phyloP scores from a whole-genome alignment of 2,888 invertebrate species.

The Agriopis aurantiaria region DNA sequence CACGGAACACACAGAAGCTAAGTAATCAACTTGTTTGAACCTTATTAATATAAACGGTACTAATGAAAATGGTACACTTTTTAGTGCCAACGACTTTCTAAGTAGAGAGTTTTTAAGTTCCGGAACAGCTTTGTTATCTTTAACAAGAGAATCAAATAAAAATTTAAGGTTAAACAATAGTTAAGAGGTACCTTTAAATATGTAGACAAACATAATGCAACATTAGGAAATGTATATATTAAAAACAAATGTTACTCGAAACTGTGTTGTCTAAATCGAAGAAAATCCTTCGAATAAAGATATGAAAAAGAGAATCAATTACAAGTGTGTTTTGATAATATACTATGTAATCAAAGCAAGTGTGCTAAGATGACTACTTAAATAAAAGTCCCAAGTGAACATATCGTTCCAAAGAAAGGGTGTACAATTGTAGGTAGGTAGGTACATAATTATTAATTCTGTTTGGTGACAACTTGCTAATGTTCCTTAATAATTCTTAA shows the following conservation, averaged over 20 bases:
- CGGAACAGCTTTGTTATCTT: slow-evolving; percentile 48
- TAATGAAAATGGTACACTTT: slow-evolving; percentile 49
- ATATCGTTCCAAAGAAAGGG: not conserved
- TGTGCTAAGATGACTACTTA: not conserved
- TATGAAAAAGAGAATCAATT: too few species aligned
- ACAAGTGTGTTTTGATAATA: too few species aligned
- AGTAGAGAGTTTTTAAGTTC: slow-evolving; percentile 33
- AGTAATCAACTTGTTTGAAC: slow-evolving; percentile 54
- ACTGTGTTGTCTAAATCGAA: too few species aligned
- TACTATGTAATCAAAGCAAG: not conserved
- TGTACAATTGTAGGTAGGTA: not conserved
- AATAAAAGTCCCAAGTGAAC: not conserved
- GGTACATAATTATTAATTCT: not conserved
- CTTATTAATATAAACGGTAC: slow-evolving; percentile 54
- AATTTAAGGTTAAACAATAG: not conserved
- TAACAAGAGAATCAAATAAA: slow-evolving; percentile 1
- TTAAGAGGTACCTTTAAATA: not conserved
- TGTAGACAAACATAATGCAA: too few species aligned
- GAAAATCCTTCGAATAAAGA: too few species aligned
- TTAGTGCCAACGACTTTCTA: slow-evolving; percentile 43
- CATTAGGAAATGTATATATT: too few species aligned
- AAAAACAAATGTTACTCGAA: too few species aligned
- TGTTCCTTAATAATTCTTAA: slow-evolving; percentile 59
- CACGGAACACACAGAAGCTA: slow-evolving; percentile 48
- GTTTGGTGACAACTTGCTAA: slow-evolving; percentile 20